Conservation (phyloP, 1,140 invertebrate genomes). For the Eumaeus atala region DNA sequence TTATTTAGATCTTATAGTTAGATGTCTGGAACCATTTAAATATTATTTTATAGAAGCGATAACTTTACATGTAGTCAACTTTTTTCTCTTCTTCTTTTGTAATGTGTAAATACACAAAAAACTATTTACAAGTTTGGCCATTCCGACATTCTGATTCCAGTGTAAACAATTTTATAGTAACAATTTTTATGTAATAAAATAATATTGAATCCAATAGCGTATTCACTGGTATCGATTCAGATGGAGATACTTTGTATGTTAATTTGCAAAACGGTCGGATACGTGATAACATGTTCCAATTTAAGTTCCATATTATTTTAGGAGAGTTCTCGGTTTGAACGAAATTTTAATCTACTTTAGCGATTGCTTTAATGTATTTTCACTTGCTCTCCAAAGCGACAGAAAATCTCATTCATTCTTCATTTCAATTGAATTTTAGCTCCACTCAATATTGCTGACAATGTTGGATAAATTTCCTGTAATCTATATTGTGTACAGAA, state of each 20-base stretch:
- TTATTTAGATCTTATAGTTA: too few relatives aligned
- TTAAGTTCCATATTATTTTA: neutral
- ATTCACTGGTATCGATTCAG: neutral
- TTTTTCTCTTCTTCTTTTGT: too few relatives aligned
- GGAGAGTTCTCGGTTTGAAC: constrained; percentile 1
- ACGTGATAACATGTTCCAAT: neutral
- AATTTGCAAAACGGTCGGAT: neutral
- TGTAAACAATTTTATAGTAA: too few relatives aligned
- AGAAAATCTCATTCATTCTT: constrained; percentile 3
- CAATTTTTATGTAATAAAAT: too few relatives aligned
- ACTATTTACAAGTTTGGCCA: too few relatives aligned
- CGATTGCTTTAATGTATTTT: constrained; percentile 11
- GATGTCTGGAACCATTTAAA: too few relatives aligned
- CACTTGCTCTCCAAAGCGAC: neutral
- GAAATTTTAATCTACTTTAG: constrained; percentile 3
- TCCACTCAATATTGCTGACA: constrained; percentile 1
- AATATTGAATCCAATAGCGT: too few relatives aligned
- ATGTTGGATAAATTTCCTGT: neutral
- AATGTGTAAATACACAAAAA: too few relatives aligned
- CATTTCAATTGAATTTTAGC: constrained; percentile 6
- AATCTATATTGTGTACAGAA: neutral
- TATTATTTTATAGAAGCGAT: too few relatives aligned
- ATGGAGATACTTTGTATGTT: constrained; percentile 1
- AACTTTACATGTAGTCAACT: too few relatives aligned
- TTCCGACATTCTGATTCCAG: too few relatives aligned